Conservation (phyloP, 2,797 vertebrate species). For the Danio albolineatus region DNA sequence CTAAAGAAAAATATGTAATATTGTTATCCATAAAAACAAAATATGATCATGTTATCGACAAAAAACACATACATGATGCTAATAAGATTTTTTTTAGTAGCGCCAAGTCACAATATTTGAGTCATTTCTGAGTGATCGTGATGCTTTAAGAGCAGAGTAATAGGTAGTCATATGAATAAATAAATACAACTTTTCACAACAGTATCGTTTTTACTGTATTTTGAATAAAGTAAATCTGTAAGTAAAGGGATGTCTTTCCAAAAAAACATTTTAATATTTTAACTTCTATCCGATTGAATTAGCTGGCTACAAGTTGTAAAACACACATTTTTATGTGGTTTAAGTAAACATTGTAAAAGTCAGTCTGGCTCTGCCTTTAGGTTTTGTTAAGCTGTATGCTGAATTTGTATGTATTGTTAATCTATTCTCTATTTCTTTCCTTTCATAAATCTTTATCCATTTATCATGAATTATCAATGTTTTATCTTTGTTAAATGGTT, state of each 20-base stretch:
- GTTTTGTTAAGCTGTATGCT: neutral
- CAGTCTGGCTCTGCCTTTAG: constrained; percentile 22
- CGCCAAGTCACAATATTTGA: too few species aligned
- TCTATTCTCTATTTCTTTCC: constrained; percentile 25
- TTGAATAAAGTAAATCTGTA: too few species aligned
- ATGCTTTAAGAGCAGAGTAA: neutral
- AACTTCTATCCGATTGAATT: neutral
- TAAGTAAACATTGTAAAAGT: neutral
- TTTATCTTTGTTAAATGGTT: constrained; percentile 50
- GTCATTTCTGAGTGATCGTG: neutral
- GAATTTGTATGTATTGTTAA: constrained; percentile 33
- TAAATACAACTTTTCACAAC: too few species aligned
- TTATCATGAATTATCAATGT: constrained; percentile 50
- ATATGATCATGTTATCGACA: too few species aligned
- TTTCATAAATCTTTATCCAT: constrained; percentile 49
- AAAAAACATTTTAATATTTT: neutral
- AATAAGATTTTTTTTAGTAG: too few species aligned
- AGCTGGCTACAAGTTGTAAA: neutral
- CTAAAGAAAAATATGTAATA: too few species aligned
- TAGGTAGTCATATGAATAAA: too few species aligned
- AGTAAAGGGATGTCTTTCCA: neutral
- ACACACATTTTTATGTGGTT: too few species aligned
- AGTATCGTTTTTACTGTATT: too few species aligned
- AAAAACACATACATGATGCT: too few species aligned
- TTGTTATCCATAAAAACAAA: neutral